phyloP scores from a whole-genome alignment of 1,140 invertebrate genomes.

The Solenopsis fugax region DNA sequence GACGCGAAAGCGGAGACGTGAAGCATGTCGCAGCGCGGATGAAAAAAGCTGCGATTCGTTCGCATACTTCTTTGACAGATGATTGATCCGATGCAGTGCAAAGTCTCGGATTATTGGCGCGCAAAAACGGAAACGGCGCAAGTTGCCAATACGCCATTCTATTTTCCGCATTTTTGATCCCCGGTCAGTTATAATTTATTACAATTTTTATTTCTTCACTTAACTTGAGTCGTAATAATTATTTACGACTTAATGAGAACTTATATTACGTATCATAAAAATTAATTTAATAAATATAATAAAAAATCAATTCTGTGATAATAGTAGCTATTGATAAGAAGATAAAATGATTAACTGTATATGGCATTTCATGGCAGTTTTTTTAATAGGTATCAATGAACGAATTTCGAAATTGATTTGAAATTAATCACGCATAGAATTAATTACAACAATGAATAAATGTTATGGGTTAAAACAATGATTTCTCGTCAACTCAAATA shows the following conservation, averaged over 20 bases:
- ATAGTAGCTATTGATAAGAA: not conserved
- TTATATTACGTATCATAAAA: not conserved
- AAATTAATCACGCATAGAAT: constrained; percentile 5
- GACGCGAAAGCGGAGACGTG: constrained; percentile 42
- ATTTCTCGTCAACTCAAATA: constrained; percentile 40
- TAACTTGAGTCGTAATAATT: not conserved
- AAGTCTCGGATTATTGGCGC: constrained; percentile 44
- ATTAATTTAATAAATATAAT: not conserved
- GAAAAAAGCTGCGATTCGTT: constrained; percentile 47
- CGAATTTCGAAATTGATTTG: constrained; percentile 16
- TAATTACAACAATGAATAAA: constrained; percentile 33
- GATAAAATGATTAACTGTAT: constrained; percentile 6
- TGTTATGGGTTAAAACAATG: constrained; percentile 40
- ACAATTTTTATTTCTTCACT: not conserved
- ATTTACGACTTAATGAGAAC: not conserved
- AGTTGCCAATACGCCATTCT: constrained; percentile 11
- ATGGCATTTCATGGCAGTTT: not conserved
- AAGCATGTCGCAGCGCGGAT: constrained; percentile 41
- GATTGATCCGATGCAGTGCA: constrained; percentile 44
- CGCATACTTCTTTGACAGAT: constrained; percentile 58
- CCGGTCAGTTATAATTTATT: not conserved
- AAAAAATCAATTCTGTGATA: not conserved
- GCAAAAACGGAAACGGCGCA: constrained; percentile 24
- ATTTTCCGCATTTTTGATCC: not conserved
- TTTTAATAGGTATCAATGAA: not conserved